Evolutionary conservation across 2,888 invertebrate species (phyloP), one percentile per base, ranked within the genome.

Genomic region (Diarsia mendica): DNA sequence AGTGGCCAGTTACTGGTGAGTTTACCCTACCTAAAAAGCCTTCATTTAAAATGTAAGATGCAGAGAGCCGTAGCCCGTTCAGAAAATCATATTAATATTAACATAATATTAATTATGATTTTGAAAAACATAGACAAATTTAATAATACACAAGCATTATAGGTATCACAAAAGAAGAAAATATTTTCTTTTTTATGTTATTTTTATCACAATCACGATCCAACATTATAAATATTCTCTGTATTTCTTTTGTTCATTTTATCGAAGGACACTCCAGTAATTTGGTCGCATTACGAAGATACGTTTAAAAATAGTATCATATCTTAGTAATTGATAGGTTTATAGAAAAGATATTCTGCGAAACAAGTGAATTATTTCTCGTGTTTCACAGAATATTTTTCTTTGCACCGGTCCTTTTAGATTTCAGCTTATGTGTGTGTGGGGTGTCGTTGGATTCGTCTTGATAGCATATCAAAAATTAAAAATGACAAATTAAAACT

Each of bases 231-330:
- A 11, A 51, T 0, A 49, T 28, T 64, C 15, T 9, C 9, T 65
- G 4, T 23, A 49, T 60, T n/a, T 28, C 44, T 65, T 49, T 58
- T 51, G 28, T 9, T 18, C 44, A 23, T 61, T 11, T 15, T 81
- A 73, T 72, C 76, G 11, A 23, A 67, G 69, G 63, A 69, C 53
- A 44, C 72, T 46, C 64, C 53, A n/a, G 23, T 81, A 18, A 67
- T 33, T 72, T 18, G 13, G 20, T 20, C 23, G 39, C 8, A n/a
- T 53, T 44, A 44, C 20, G 28, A 48, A 44, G 8, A 1, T 15
- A 58, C 13, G 4, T 51, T n/a, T 18, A 18, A 46, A 46, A 66
- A 61, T 49, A 39, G 15, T n/a, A 71, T n/a, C 49, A 18, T 44
- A 6, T 20, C 2, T 28, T 53, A 44, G 15, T 15, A 15, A 6